Evolutionary conservation across 2,797 vertebrate genomes (phyloP).

Genomic region (Ptychadena robeensis): DNA sequence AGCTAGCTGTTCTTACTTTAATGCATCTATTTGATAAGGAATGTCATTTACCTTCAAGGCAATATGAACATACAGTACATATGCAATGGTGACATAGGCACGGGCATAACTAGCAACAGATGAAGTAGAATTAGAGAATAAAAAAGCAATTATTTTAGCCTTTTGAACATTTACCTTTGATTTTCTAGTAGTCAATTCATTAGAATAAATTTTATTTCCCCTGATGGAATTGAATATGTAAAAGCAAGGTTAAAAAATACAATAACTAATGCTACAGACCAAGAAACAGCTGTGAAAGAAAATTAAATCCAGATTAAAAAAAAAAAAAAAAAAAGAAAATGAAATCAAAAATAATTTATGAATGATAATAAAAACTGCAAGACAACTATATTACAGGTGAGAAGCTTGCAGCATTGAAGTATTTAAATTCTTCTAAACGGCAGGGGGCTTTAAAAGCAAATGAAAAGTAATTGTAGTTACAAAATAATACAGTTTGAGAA

Average conservation of each 20-base stretch:
- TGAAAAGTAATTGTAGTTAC: slow-evolving; percentile 69
- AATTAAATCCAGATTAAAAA: slow-evolving; percentile 11
- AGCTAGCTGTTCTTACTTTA: background rate
- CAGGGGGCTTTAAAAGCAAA: slow-evolving; percentile 42
- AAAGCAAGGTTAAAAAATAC: slow-evolving; percentile 10
- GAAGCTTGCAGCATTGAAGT: slow-evolving; percentile 7
- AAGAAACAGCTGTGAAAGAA: slow-evolving; percentile 30
- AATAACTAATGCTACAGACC: slow-evolving; percentile 16
- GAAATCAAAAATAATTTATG: slow-evolving; percentile 29
- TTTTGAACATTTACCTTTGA: slow-evolving; percentile 35
- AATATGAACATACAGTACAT: background rate
- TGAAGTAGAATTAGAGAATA: slow-evolving; percentile 1
- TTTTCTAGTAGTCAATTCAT: slow-evolving; percentile 21
- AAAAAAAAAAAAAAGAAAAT: slow-evolving; percentile 26
- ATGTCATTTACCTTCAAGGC: background rate
- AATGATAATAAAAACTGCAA: slow-evolving; percentile 33
- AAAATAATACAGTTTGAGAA: slow-evolving; percentile 72
- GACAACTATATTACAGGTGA: slow-evolving; percentile 25
- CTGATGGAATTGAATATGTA: slow-evolving; percentile 23
- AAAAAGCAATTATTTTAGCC: slow-evolving; percentile 24
- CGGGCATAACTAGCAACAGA: background rate
- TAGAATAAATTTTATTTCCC: slow-evolving; percentile 28
- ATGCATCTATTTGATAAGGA: background rate
- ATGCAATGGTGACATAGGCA: background rate
- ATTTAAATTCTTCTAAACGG: slow-evolving; percentile 42